These are phyloP conservation scores for Sebastes jordani DNA, from an alignment of 2,797 vertebrate species.

Conservation along the genomic window DNA sequence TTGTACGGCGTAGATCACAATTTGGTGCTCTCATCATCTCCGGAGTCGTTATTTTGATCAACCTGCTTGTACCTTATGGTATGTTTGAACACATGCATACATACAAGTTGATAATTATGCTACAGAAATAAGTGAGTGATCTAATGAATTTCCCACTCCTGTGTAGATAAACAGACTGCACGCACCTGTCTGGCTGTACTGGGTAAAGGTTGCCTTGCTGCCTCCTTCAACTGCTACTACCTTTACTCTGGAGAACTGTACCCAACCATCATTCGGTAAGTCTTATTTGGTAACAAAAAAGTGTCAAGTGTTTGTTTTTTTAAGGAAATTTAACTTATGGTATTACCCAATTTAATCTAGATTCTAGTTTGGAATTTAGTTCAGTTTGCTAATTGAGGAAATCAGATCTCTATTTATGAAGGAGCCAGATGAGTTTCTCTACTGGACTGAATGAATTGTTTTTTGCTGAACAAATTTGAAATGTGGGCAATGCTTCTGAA, in stretches of 20 bases:
- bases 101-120: not conserved
- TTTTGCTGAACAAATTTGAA: not conserved
- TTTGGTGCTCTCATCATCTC: constrained; percentile 80
- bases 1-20: constrained; percentile 88
- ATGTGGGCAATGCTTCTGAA: not conserved
- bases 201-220: constrained; percentile 92
- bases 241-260: constrained; percentile 91
- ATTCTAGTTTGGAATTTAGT: too few species aligned
- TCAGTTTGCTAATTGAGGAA: too few species aligned
- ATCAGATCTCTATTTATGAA: too few species aligned
- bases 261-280: constrained; percentile 90
- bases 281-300: not conserved
- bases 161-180: constrained; percentile 80
- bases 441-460: too few species aligned
- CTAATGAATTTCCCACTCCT: not conserved
- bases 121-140: not conserved
- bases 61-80: constrained; percentile 89
- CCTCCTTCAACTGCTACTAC: constrained; percentile 90
- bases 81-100: constrained; percentile 37
- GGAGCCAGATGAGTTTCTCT: not conserved
- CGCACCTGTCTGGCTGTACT: constrained; percentile 89
- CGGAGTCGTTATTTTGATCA: constrained; percentile 85
- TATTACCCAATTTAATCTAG: too few species aligned
- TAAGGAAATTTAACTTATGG: too few species aligned
- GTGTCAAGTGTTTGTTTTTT: not conserved